Evolutionary conservation across 2,797 vertebrate species (phyloP).

Genomic region (Capromys pilorides): DNA sequence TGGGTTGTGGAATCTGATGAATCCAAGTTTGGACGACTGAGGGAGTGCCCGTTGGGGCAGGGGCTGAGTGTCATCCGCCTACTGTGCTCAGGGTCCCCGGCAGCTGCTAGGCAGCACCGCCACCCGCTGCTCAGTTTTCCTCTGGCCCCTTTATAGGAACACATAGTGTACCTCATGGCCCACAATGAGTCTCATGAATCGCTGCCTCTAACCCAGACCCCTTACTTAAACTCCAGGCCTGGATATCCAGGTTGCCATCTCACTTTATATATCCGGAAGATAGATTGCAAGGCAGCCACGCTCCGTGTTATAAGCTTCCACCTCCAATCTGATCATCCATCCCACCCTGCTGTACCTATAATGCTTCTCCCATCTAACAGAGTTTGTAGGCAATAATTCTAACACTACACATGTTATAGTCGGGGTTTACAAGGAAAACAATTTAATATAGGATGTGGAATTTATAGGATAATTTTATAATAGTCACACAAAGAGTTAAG

Average conservation of each 20-base stretch:
- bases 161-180: neutral
- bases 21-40: neutral
- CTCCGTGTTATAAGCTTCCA: neutral
- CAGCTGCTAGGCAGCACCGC: neutral
- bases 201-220: neutral
- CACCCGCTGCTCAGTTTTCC: neutral
- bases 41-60: neutral
- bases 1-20: slow-evolving; percentile 34
- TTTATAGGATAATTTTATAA: too few species aligned
- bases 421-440: too few species aligned
- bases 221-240: neutral
- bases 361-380: neutral
- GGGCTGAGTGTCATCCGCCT: neutral
- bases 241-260: neutral
- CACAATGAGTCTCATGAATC: neutral
- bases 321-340: neutral
- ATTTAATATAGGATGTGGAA: too few species aligned
- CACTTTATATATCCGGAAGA: neutral
- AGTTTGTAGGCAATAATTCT: neutral
- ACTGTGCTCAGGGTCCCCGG: neutral
- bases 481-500: too few species aligned
- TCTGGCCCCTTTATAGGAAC: neutral
- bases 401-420: neutral
- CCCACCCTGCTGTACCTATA: neutral
- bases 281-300: neutral